Base-by-base conservation (phyloP, 2,797 vertebrate genomes). In the Periparus ater region DNA sequence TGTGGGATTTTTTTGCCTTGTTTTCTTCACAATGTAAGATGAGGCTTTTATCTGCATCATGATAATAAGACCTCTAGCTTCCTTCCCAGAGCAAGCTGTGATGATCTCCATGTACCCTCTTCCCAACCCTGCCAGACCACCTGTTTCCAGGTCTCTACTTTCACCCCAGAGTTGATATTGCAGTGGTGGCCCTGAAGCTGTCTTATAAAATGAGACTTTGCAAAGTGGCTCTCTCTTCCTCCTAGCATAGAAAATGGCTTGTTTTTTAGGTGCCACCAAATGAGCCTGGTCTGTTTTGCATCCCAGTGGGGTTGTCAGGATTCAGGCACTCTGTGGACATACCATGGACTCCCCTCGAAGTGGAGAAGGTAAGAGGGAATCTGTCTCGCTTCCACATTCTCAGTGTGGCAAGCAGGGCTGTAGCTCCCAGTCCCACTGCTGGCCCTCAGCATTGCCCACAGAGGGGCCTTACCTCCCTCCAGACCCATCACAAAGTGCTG, bases 351-450 rank as follows among this genome's bases (percentile, higher is more conserved):
- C 11, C 82, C 73, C 72, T 97, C 3, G 74, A 96, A 32, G 91
- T 98, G 73, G 97, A 98, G 73, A 98, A 99, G 97, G 98, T 98
- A 97, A 95, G 96, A 62, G 72, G 40, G 26, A 72, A 55, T 55
- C 26, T 25, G 9, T 66, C 51, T 65, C 11, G 4, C 42, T 70
- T 51, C 19, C 21, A 18, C 0, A 1, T 48, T 60, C 48, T 13
- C 19, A 48, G 22, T 1, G 1, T 53, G 40, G 17, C 32, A 51
- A 58, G 40, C 57, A 34, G 60, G 51, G 42, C 20, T 2, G 7
- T 14, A 73, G 61, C 11, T 16, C 42, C 6, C 17, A 5, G 10
- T 47, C 15, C 3, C 21, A 10, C 6, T 21, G 29, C 30, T 42
- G 58, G 36, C n/a, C 45, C 44, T 50, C 2, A 3, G 38, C 4